Conservation (phyloP, 2,888 invertebrate species). For the Galeruca laticollis region DNA sequence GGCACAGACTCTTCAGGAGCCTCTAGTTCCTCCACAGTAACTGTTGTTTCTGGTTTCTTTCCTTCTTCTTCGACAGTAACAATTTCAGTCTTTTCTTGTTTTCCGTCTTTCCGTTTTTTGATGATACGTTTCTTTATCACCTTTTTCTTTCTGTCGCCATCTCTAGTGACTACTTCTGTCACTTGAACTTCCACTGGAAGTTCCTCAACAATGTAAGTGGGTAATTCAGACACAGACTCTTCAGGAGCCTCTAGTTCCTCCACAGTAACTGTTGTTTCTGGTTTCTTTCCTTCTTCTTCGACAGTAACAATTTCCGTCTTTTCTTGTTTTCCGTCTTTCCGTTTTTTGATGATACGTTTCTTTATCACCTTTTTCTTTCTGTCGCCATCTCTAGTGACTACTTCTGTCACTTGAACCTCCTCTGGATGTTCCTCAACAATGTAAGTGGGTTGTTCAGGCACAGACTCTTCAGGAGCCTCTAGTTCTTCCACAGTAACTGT, state of each 20-base stretch:
- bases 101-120: slow-evolving; percentile 62
- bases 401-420: slow-evolving; percentile 60
- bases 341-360: slow-evolving; percentile 54
- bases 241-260: slow-evolving; percentile 59
- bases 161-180: slow-evolving; percentile 48
- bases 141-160: slow-evolving; percentile 52
- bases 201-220: slow-evolving; percentile 48
- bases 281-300: slow-evolving; percentile 62
- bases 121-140: slow-evolving; percentile 63
- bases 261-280: slow-evolving; percentile 63
- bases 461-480: slow-evolving; percentile 55
- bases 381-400: slow-evolving; percentile 60
- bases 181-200: slow-evolving; percentile 53
- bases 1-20: slow-evolving; percentile 57
- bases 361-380: slow-evolving; percentile 57
- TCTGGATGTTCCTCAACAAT: slow-evolving; percentile 50
- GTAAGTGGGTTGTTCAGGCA: slow-evolving; percentile 55
- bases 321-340: slow-evolving; percentile 56
- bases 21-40: slow-evolving; percentile 55
- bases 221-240: slow-evolving; percentile 34
- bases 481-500: slow-evolving; percentile 59
- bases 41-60: slow-evolving; percentile 59
- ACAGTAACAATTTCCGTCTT: slow-evolving; percentile 57
- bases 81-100: slow-evolving; percentile 64
- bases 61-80: slow-evolving; percentile 65